Conservation (phyloP, 2,888 invertebrate genomes). For the Protodeltote pygarga region DNA sequence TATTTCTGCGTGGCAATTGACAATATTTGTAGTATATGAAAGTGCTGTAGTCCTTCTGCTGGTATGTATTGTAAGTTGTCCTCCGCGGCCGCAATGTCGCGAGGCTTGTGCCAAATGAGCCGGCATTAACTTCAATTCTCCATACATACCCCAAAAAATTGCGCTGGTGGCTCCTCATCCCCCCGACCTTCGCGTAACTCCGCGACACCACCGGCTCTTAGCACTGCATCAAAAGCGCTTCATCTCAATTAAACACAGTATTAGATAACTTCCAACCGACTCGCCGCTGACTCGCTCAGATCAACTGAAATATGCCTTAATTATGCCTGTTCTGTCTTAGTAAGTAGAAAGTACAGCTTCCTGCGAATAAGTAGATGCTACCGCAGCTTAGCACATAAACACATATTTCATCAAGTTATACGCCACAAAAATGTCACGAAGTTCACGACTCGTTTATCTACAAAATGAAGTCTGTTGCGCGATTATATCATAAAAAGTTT, state of each 20-base stretch:
- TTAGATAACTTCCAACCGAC: neutral
- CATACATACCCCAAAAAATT: conserved; percentile 14
- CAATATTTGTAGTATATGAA: too few relatives aligned
- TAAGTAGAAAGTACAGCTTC: neutral
- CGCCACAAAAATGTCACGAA: neutral
- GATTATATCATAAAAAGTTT: conserved; percentile 9
- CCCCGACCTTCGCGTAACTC: too few relatives aligned
- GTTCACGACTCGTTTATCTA: neutral
- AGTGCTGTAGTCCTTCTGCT: conserved; percentile 7
- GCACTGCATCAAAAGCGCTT: conserved; percentile 9
- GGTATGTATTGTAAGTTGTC: neutral
- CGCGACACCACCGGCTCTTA: too few relatives aligned
- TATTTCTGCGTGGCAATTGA: too few relatives aligned
- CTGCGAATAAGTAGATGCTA: neutral
- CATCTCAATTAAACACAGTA: conserved; percentile 9
- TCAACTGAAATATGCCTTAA: neutral
- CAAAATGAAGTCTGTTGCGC: neutral
- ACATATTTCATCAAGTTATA: neutral
- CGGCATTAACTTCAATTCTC: conserved; percentile 57
- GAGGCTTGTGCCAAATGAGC: conserved; percentile 60
- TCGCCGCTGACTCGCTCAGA: too few relatives aligned
- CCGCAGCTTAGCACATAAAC: neutral
- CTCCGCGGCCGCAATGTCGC: conserved; percentile 11
- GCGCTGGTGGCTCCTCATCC: too few relatives aligned
- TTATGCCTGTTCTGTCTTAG: neutral